phyloP scores from a whole-genome alignment of 2,113 vertebrate genomes.

The Steatornis caripensis region DNA sequence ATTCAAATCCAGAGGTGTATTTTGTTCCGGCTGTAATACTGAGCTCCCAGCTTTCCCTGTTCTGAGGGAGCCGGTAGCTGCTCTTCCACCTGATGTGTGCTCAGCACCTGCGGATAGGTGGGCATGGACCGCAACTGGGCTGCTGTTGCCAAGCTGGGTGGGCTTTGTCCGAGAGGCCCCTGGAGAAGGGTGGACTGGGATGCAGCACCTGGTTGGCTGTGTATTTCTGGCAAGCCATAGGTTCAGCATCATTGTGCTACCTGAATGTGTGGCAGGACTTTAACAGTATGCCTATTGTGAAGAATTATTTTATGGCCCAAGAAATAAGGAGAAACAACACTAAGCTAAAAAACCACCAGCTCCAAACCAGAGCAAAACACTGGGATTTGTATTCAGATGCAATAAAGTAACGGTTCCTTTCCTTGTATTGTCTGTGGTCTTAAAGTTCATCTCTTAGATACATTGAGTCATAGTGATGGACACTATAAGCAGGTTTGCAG shows the following conservation, averaged over 20 bases:
- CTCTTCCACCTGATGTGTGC: accelerated
- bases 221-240: background rate
- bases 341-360: background rate
- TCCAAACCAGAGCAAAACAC: background rate
- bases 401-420: background rate
- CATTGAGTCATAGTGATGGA: background rate
- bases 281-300: background rate
- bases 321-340: background rate
- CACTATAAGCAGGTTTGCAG: background rate
- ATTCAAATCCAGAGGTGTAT: background rate
- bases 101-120: background rate
- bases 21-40: background rate
- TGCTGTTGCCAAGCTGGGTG: background rate
- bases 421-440: background rate
- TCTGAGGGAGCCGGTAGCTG: background rate
- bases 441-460: background rate
- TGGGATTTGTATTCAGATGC: background rate
- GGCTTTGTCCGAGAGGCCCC: background rate
- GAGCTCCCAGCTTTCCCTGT: background rate
- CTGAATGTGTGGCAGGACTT: background rate
- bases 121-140: background rate
- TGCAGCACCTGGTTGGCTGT: background rate
- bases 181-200: background rate
- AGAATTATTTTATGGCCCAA: background rate
- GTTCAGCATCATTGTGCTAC: background rate